Evolutionary conservation across 2,797 vertebrate genomes (phyloP), one percentile per base, ranked within the genome.

Genomic region (Enteromius argenteus): DNA sequence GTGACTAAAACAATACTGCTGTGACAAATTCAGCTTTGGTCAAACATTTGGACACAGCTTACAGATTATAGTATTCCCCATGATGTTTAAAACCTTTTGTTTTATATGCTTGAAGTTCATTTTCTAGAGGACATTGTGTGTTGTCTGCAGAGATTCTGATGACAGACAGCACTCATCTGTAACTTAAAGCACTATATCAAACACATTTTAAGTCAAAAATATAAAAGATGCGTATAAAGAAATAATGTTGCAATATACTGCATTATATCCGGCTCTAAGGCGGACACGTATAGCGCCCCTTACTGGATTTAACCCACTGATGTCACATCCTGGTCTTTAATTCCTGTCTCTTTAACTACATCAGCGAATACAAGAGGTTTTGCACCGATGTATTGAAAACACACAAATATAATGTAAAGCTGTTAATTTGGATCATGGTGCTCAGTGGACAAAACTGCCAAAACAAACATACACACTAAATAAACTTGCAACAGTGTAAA

Each of bases 271-370:
- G 56, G 75, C 42, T 32, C 21, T 8, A 51, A 44, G 14, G 39
- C 49, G 73, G 64, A 71, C 37, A 80, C 9, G 23, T 75, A 66
- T 2, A 21, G 73, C 44, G 66, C 30, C 21, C 72, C 79, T 49
- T 32, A 62, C 51, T 53, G 21, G 69, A 79, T 80, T 76, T 64
- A 17, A 76, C 17, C 37, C 23, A 58, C 37, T 81, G 84, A 86
- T 78, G 42, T 88, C 78, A 88, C 84, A 71, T 84, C 84, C 81
- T 85, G 79, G 51, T 69, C 53, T 56, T 66, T 71, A 80, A 81
- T 60, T 77, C 37, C 49, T 69, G 83, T 84, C 49, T 72, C 72
- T 85, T 85, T 84, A 78, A 72, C 69, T 71, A 74, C 17, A 30
- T 42, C 73, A 75, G 42, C 32, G 74, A 74, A 66, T 27, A 32